A percentile compares a stretch with the other conserved stretches of the same genome.
phyloP scores from a whole-genome alignment of 2,888 invertebrate genomes.

The Doris montereyensis region DNA sequence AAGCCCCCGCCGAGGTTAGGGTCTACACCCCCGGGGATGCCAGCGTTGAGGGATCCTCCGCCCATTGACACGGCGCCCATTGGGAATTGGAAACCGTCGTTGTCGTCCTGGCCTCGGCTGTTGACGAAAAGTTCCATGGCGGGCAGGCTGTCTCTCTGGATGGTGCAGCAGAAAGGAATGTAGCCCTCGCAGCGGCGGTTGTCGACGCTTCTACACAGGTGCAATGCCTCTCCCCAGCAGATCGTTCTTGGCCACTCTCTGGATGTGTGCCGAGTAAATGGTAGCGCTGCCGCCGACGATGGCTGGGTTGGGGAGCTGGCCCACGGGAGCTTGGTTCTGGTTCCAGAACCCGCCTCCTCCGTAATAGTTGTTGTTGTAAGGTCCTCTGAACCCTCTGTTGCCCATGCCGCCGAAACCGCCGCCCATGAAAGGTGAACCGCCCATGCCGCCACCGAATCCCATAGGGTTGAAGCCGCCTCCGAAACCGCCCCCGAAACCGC shows the following conservation, averaged over 20 bases:
- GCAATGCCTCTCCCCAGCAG: slow-evolving; percentile 21
- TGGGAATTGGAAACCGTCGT: background rate
- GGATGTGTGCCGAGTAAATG: slow-evolving; percentile 30
- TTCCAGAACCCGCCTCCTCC: background rate
- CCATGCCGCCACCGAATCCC: background rate
- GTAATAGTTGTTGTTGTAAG: background rate
- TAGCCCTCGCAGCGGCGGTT: slow-evolving; percentile 21
- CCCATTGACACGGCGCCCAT: slow-evolving; percentile 1
- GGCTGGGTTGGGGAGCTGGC: slow-evolving; percentile 27
- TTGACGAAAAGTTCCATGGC: slow-evolving; percentile 28
- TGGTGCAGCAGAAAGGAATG: slow-evolving; percentile 32
- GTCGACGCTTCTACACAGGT: background rate
- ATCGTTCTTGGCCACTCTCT: slow-evolving; percentile 15
- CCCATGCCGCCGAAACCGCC: background rate
- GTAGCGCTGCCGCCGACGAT: slow-evolving; percentile 21
- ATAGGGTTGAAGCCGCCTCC: background rate
- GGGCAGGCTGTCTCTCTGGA: slow-evolving; percentile 26
- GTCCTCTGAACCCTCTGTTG: background rate
- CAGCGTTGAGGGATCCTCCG: background rate
- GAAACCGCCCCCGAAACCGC: background rate
- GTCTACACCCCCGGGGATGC: no score
- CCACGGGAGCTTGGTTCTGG: background rate
- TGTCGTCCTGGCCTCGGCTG: background rate
- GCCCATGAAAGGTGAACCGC: background rate
- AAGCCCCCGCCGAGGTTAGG: no score